Percentiles rank a stretch among this genome's conserved stretches.
These are phyloP conservation scores for Embiotoca jacksoni DNA, from an alignment of 2,113 vertebrate species.

Conservation along the genomic window DNA sequence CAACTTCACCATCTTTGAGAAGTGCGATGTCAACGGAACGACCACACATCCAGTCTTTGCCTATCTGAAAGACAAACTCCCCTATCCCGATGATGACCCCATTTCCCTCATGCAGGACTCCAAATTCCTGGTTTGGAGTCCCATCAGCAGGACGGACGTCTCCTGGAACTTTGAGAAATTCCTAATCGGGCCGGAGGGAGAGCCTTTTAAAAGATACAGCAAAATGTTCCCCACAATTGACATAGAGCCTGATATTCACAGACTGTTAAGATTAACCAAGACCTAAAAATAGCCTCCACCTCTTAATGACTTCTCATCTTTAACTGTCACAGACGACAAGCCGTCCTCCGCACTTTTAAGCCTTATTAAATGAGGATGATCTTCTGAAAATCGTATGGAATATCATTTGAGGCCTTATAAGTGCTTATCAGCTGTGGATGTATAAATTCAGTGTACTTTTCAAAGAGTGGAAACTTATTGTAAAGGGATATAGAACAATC, in stretches of 20 bases:
- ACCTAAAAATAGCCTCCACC: conserved; percentile 72
- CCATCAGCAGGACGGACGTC: conserved; percentile 89
- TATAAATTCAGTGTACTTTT: conserved; percentile 30
- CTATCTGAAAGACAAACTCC: conserved; percentile 96
- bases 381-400: conserved; percentile 83
- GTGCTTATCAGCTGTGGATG: conserved; percentile 76
- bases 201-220: conserved; percentile 97
- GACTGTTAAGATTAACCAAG: conserved; percentile 94
- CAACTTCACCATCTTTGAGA: conserved; percentile 91
- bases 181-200: conserved; percentile 94
- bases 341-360: conserved; percentile 77
- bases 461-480: background rate
- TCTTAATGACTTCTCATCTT: conserved; percentile 43
- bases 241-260: conserved; percentile 95
- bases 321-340: conserved; percentile 49
- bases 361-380: conserved; percentile 89
- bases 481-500: background rate
- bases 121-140: conserved; percentile 92
- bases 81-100: conserved; percentile 89
- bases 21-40: conserved; percentile 94
- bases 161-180: conserved; percentile 99
- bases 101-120: conserved; percentile 89
- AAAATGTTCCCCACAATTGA: conserved; percentile 88
- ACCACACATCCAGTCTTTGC: conserved; percentile 93
- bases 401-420: conserved; percentile 86